Evolutionary conservation across 2,888 invertebrate species (phyloP), one percentile per base, ranked within the genome.

Genomic region (Epinotia brunnichana): DNA sequence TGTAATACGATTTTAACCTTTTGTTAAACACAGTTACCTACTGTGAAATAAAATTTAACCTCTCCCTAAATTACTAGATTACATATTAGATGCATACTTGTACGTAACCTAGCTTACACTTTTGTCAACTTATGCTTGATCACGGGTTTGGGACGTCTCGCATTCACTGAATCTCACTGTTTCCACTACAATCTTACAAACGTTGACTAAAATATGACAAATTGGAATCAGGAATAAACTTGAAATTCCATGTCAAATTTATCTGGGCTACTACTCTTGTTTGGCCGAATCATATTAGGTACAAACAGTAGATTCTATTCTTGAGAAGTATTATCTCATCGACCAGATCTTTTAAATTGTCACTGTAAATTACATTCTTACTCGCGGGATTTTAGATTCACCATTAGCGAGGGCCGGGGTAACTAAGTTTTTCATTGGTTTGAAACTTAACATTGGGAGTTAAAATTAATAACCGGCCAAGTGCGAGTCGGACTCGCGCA

Each of bases 1-100:
- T 94, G 86, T 2, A 74, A 79, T 56, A 15, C 10, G 10, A 13
- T 48, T 61, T 62, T 39, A 39, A 70, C 59, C 21, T 53, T 60
- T 44, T 35, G 0, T 41, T 19, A 15, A 68, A 48, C 13, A 35
- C n/a, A 13, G n/a, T n/a, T n/a, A 44, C n/a, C n/a, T n/a, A n/a
- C 1, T 13, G 0, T 48, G 5, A 48, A 48, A n/a, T 7, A 48
- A 48, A 13, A 48, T 44, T 44, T 44, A 4, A 44, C 15, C n/a
- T 48, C 7, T n/a, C 3, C 13, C n/a, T 48, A 48, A 48, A 44
- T 44, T 44, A 44, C 44, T 13, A 13, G 41, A 41, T 41, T 15
- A 5, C 29, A 29, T 29, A 29, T 5, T 5, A 29, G 29, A 29
- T 29, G 7, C 29, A 29, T 35, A 44, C 11, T 44, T 44, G 44